Base-by-base conservation (phyloP, 2,888 invertebrate species). In the Alitta virens region DNA sequence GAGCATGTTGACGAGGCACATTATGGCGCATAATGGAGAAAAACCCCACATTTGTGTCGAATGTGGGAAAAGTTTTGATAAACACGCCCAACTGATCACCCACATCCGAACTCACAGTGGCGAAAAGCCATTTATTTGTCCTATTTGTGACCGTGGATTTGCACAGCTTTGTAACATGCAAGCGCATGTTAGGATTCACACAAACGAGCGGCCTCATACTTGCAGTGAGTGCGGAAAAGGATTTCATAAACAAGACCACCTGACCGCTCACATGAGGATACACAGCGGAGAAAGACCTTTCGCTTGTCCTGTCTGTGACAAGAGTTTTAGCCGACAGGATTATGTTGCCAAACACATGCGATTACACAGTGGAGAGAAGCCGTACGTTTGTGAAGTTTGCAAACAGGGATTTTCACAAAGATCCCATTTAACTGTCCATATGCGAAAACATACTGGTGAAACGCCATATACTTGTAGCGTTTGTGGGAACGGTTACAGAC, bases 261-360 rank as follows among this genome's bases (percentile, higher is more conserved):
- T 65, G 43, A 65, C 62, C 21, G 27, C 56, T 12, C 65, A 65
- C 53, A 62, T 59, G 59, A 62, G 55, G 42, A 56, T 62, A 1
- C 65, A 65, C 46, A 62, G 50, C 1, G 62, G 62, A 18, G 54
- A 46, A 38, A 57, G 62, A 23, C 53, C 26, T 25, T 55, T 43
- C 24, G 18, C 51, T 23, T 65, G 65, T 56, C 58, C 53, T 2
- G 40, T 24, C 3, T 65, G 65, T 43, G 26, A 23, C 12, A 42
- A 18, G 21, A 16, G 56, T 23, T 56, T 56, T 23, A 42, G 24
- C 21, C 40, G 38, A 1, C 16, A 24, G 24, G 56, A 33, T 18
- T 7, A n/a, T 5, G 40, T 42, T 16, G 40, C 33, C 9, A 24
- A 24, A 14, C 56, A 56, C 56, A 38, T 56, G 40, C 9, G 24